phyloP scores from a whole-genome alignment of 64 coral and sea anemone genomes.

The Dendrophyllia cribrosa region DNA sequence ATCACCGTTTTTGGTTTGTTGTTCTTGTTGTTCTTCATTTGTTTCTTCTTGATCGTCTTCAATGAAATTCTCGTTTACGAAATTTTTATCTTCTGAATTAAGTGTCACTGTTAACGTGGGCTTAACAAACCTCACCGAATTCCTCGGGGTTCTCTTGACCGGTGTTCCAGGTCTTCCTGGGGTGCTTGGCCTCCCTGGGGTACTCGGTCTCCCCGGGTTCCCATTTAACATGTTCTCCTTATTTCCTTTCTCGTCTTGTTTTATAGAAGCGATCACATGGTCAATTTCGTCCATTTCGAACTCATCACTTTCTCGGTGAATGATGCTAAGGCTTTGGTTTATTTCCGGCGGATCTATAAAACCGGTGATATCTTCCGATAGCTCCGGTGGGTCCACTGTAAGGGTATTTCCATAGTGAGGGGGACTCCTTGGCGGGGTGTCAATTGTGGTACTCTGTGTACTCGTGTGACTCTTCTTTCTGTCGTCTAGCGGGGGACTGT shows the following conservation, averaged over 20 bases:
- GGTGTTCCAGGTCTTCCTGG: conserved; percentile 76
- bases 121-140: conserved; percentile 89
- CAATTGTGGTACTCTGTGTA: conserved; percentile 83
- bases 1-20: neutral
- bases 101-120: conserved; percentile 86
- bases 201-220: neutral
- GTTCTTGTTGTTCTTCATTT: neutral
- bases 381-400: conserved; percentile 78
- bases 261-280: conserved; percentile 53
- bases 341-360: conserved; percentile 39
- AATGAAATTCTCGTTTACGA: conserved; percentile 52
- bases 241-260: conserved; percentile 16
- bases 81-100: conserved; percentile 38
- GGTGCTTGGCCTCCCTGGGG: neutral
- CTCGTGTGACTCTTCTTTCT: conserved; percentile 92
- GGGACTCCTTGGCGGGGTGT: conserved; percentile 87
- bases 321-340: neutral
- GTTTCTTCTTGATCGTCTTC: conserved; percentile 60
- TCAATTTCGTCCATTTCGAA: conserved; percentile 83
- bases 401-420: conserved; percentile 86
- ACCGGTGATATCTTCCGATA: conserved; percentile 71
- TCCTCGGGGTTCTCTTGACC: conserved; percentile 58
- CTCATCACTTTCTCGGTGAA: conserved; percentile 56
- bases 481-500: conserved; percentile 32
- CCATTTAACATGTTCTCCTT: conserved; percentile 52